phyloP scores from a whole-genome alignment of 2,888 invertebrate genomes.

The Agelastica alni region DNA sequence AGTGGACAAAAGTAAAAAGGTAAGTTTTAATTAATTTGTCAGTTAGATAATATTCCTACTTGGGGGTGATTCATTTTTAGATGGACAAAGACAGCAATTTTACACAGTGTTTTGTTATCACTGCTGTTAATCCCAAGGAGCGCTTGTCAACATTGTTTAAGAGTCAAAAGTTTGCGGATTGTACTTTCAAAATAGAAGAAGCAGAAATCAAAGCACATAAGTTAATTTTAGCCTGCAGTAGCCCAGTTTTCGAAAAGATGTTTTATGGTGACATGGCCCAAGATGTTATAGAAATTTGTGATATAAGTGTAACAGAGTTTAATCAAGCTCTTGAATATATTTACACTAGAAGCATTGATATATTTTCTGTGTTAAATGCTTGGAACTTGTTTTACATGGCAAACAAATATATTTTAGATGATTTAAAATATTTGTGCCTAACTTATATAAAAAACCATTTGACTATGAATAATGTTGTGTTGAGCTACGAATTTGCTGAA shows the following conservation, averaged over 20 bases:
- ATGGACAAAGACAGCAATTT: slow-evolving; percentile 30
- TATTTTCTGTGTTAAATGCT: slow-evolving; percentile 63
- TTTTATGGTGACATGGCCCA: slow-evolving; percentile 65
- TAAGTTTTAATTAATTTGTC: slow-evolving; percentile 18
- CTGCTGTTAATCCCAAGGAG: slow-evolving; percentile 26
- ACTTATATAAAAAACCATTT: slow-evolving; percentile 61
- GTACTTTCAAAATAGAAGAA: slow-evolving; percentile 62
- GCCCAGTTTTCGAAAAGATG: slow-evolving; percentile 73
- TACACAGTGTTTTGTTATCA: slow-evolving; percentile 13
- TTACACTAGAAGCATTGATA: slow-evolving; percentile 64
- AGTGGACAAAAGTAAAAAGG: slow-evolving; percentile 27
- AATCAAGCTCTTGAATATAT: slow-evolving; percentile 65
- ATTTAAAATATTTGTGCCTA: slow-evolving; percentile 60
- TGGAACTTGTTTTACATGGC: slow-evolving; percentile 68
- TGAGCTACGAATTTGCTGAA: slow-evolving; percentile 66
- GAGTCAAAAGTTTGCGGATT: slow-evolving; percentile 54
- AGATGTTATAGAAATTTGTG: slow-evolving; percentile 61
- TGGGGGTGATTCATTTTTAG: slow-evolving; percentile 18
- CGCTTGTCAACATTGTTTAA: slow-evolving; percentile 27
- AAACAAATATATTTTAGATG: slow-evolving; percentile 67
- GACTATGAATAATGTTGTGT: slow-evolving; percentile 63
- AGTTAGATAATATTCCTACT: slow-evolving; percentile 2
- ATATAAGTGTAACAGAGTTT: slow-evolving; percentile 66
- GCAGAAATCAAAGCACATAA: slow-evolving; percentile 64
- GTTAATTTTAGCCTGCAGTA: slow-evolving; percentile 66